Evolutionary conservation across 2,113 vertebrate species (phyloP), one percentile per base, ranked within the genome.

Genomic region (Diadophis punctatus): DNA sequence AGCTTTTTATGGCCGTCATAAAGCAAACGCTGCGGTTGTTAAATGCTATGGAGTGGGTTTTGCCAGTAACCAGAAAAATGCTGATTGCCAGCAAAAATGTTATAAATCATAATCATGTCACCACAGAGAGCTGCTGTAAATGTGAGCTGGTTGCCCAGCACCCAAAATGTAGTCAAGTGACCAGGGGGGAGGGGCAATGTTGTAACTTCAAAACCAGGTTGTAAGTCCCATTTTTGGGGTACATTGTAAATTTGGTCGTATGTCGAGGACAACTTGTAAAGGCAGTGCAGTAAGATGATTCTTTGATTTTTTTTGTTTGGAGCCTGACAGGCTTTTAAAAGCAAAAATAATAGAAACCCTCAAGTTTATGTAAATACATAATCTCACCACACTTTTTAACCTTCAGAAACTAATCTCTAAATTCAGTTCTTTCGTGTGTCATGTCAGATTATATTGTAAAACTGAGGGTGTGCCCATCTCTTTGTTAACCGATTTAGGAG

Each of bases 101-200:
- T 68, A 1, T 68, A 68, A 68, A 68, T 16, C 63, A 34, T 34
- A 68, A 16, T 68, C 1, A 68, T 34, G 30, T 68, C 12, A 34
- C 30, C 27, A 16, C 30, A 34, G 30, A 63, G 4, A n/a, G 60
- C 60, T 63, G 4, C 63, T n/a, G 30, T 68, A 68, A 68, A 68
- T n/a, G 30, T 68, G 30, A 68, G 12, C 4, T 68, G 63, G 12
- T 68, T 68, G 30, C 63, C 63, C 5, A 68, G 30, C 30, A 34
- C 30, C 12, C 63, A 68, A 68, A 68, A 68, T 68, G 60, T n/a
- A 68, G 60, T 30, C 60, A 68, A 68, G 30, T 68, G 60, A 14
- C 1, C 0, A 1, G 30, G 10, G 27, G 11, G 1, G 27, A 0
- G 8, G 3, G 25, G 12, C 0, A 1, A 7, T 34, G 30, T n/a